Base-by-base conservation (phyloP, 2,797 vertebrate genomes). In the Eulemur mongoz region DNA sequence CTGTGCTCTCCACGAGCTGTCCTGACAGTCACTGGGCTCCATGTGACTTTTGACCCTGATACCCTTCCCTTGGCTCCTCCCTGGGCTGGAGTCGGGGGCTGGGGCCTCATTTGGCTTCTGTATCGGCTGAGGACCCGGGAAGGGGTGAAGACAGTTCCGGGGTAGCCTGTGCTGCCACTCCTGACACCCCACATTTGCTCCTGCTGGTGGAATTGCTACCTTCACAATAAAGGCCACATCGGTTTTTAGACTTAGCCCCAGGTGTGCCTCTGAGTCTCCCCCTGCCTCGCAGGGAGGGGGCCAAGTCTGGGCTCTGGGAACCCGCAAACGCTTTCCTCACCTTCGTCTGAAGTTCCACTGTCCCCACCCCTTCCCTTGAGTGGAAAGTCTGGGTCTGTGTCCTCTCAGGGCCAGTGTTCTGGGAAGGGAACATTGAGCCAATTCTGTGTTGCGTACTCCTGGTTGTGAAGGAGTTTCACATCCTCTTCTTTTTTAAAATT, bases 161-260 rank as follows among this genome's bases (percentile, higher is more conserved):
- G 54, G 75, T n/a, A 78, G 78, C 61, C 25, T 35, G n/a, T 57
- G 35, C 8, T 45, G 65, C 89, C 85, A n/a, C 25, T 14, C 32
- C 40, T 2, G 13, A 61, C 35, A 67, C 50, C 50, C 61, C 27
- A 54, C 3, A 2, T n/a, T 7, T 57, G 45, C 45, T 67, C 65
- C 80, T 92, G 35, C 67, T 38, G 78, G 87, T 75, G 63, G n/a
- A 38, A 17, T 11, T 20, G 43, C 79, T 54, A 35, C 72, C 27
- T 4, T 80, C 76, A 82, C 79, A 98, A 97, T 97, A 98, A 98
- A 98, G 91, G 7, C 40, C 67, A 79, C 22, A 22, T 59, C 30
- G 72, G 73, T 43, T 88, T 93, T 81, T 52, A 95, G 72, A 82
- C 82, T 35, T 9, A 11, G 70, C 35, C 18, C 23, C 82, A 9